A percentile compares a stretch with the other conserved stretches of the same genome.
These are phyloP conservation scores for Drosophila chauvacae DNA, from an alignment of 1,140 invertebrate genomes.

Conservation along the genomic window DNA sequence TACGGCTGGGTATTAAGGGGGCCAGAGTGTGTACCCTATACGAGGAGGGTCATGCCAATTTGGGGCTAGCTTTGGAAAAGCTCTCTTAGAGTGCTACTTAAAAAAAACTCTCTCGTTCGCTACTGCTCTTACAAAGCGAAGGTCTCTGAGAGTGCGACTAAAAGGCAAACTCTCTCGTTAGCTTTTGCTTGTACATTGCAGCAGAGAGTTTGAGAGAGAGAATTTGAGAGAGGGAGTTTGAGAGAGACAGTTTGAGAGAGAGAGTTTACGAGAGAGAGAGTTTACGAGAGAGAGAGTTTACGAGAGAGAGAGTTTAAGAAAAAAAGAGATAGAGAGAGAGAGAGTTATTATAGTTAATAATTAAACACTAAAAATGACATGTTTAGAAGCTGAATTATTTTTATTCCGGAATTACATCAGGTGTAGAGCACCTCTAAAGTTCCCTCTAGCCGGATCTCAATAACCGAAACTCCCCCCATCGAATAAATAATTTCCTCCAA, in stretches of 20 bases:
- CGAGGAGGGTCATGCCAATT: no score
- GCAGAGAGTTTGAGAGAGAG: not conserved
- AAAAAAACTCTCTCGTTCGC: not conserved
- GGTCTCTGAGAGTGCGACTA: no score
- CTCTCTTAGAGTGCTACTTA: not conserved
- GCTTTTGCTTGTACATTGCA: not conserved
- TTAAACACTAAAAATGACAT: not conserved
- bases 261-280: no score
- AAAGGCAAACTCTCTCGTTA: no score
- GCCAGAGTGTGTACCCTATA: not conserved
- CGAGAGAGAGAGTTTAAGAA: no score
- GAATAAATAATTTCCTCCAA: constrained; percentile 9
- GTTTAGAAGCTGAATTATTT: not conserved
- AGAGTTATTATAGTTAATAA: not conserved
- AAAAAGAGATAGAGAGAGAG: no score
- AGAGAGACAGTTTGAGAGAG: no score
- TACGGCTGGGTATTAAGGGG: not conserved
- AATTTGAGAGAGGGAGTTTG: no score
- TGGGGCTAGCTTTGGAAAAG: not conserved
- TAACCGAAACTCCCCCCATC: not conserved
- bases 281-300: no score
- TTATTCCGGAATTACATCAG: no score
- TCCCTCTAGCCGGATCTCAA: not conserved
- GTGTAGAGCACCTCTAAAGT: not conserved
- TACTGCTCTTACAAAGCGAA: not conserved